A percentile compares a stretch with the other conserved stretches of the same genome.
Evolutionary conservation across 2,113 vertebrate species (phyloP).

Genomic region (Lagopus leucura): DNA sequence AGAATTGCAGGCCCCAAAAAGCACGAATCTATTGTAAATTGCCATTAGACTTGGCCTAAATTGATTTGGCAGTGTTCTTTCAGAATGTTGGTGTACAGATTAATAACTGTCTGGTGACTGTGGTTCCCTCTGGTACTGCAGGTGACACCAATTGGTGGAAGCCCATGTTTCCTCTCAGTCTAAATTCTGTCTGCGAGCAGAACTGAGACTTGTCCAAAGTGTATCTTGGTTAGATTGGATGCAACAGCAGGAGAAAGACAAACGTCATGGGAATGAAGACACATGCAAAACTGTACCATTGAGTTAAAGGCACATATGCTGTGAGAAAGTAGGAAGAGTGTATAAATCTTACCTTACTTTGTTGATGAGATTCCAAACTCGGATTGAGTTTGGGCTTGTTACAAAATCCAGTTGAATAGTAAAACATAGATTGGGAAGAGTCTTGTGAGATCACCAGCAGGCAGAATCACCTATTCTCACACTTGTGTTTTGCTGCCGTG

Average conservation of each 20-base stretch:
- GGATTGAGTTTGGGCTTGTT: not conserved
- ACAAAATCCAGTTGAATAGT: not conserved
- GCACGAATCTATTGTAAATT: not conserved
- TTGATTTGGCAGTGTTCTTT: not conserved
- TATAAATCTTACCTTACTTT: not conserved
- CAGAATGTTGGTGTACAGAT: not conserved
- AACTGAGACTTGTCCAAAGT: not conserved
- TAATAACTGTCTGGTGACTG: not conserved
- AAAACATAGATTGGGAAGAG: not conserved
- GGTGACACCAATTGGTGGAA: not conserved
- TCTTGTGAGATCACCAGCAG: not conserved
- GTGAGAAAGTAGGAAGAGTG: not conserved
- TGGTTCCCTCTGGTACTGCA: not conserved
- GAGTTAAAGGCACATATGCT: not conserved
- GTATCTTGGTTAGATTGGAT: not conserved
- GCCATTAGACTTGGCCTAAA: not conserved
- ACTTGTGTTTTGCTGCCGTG: not conserved
- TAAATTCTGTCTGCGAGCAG: not conserved
- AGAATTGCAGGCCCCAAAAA: not conserved
- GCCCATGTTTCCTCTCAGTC: not conserved
- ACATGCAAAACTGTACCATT: not conserved
- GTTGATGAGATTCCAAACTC: not conserved
- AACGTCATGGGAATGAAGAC: not conserved
- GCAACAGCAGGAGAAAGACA: not conserved
- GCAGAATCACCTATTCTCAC: not conserved